Evolutionary conservation across 2,797 vertebrate species (phyloP).

Genomic region (Sebastes melanostomus): DNA sequence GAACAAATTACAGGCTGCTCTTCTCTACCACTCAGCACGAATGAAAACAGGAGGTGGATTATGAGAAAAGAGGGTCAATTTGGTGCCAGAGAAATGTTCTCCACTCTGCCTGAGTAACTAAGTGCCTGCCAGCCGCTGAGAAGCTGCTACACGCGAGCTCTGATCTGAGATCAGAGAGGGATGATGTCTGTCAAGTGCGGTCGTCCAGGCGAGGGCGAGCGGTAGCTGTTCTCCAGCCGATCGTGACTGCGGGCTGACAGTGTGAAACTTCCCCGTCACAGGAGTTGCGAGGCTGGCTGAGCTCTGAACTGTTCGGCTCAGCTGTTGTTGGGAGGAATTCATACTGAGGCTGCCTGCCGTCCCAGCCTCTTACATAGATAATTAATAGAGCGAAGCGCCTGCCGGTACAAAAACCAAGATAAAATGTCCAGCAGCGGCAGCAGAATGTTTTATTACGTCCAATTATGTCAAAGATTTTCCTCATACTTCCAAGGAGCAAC

Average conservation of each 20-base stretch:
- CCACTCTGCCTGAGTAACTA: not conserved
- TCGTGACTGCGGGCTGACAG: constrained; percentile 57
- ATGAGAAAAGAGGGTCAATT: constrained; percentile 7
- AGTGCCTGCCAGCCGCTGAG: constrained; percentile 24
- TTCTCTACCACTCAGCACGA: not conserved
- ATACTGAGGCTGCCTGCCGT: not conserved
- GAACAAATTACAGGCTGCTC: constrained; percentile 1
- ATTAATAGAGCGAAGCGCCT: constrained; percentile 8
- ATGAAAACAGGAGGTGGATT: constrained; percentile 17
- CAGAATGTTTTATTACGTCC: constrained; percentile 4
- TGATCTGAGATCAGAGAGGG: constrained; percentile 65
- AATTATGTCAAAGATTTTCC: constrained; percentile 11
- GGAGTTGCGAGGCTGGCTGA: constrained; percentile 24
- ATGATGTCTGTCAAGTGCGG: constrained; percentile 45
- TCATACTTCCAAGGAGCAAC: not conserved
- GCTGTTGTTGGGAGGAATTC: constrained; percentile 33
- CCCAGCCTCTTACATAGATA: not conserved
- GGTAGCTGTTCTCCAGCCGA: constrained; percentile 51
- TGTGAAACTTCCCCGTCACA: constrained; percentile 55
- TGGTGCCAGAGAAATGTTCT: constrained; percentile 31
- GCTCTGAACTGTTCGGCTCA: constrained; percentile 40
- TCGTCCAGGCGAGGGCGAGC: constrained; percentile 26
- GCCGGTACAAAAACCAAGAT: not conserved
- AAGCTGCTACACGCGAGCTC: constrained; percentile 29
- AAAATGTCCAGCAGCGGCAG: constrained; percentile 8